Evolutionary conservation across 2,113 vertebrate genomes (phyloP).

Genomic region (Ceuthmochares aereus): DNA sequence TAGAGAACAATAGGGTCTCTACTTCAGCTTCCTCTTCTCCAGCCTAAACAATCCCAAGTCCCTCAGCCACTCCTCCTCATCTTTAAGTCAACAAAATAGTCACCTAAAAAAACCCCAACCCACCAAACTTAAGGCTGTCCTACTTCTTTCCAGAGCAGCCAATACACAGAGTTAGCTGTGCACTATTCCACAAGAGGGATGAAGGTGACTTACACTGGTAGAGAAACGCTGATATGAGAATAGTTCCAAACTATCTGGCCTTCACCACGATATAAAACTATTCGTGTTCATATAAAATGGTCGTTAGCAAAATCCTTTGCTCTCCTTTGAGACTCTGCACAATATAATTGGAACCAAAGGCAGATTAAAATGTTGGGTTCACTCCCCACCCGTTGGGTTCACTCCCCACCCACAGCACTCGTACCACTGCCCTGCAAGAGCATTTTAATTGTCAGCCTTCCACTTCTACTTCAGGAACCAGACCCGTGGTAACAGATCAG

Average conservation of each 20-base stretch:
- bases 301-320: neutral
- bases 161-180: neutral
- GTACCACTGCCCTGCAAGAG: neutral
- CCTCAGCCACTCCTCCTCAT: too few species aligned
- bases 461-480: neutral
- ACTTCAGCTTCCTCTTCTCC: too few species aligned
- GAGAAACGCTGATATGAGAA: fast-evolving
- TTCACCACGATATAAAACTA: neutral
- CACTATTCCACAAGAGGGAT: neutral
- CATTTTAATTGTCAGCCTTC: neutral
- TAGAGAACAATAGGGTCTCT: too few species aligned
- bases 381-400: neutral
- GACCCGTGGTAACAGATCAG: neutral
- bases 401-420: neutral
- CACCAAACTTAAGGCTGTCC: neutral
- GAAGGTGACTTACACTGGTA: neutral
- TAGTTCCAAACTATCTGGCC: neutral
- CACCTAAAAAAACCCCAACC: too few species aligned
- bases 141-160: neutral
- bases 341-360: neutral
- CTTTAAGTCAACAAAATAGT: too few species aligned
- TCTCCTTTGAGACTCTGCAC: neutral
- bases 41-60: too few species aligned
- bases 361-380: neutral
- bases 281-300: neutral